Conservation (phyloP, 2,113 vertebrate species). For the Tonatia bakeri region DNA sequence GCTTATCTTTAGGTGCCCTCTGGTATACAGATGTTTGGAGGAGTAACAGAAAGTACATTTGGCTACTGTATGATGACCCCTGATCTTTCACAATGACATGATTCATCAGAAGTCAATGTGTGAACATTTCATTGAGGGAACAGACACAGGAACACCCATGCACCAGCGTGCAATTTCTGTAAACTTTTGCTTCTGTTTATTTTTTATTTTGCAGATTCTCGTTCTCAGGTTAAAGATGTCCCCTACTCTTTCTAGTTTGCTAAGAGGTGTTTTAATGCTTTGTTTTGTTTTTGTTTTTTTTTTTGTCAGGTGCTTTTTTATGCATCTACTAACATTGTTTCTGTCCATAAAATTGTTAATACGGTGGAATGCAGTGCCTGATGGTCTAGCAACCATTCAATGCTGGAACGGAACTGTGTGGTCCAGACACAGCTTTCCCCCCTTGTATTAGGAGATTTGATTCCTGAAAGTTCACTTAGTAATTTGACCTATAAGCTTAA, state of each 20-base stretch:
- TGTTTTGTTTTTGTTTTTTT: background rate
- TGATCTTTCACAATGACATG: background rate
- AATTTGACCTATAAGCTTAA: background rate
- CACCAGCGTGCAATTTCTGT: background rate
- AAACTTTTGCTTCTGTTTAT: background rate
- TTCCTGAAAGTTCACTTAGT: background rate
- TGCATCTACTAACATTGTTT: background rate
- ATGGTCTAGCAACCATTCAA: background rate
- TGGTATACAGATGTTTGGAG: conserved; percentile 46
- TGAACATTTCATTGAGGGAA: background rate
- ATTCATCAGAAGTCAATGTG: background rate
- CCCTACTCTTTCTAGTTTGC: background rate
- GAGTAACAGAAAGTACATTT: background rate
- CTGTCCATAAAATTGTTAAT: background rate
- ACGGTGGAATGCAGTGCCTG: background rate
- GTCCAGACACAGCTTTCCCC: background rate
- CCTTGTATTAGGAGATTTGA: background rate
- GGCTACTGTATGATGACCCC: background rate
- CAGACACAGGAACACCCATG: background rate
- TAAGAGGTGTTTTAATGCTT: background rate
- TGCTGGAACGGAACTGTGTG: background rate
- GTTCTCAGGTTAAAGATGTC: background rate
- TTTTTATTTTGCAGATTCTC: background rate
- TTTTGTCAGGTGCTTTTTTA: background rate
- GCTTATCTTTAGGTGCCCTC: conserved; percentile 50